Evolutionary conservation across 2,113 vertebrate genomes (phyloP).

Genomic region (Ramphastos sulfuratus): DNA sequence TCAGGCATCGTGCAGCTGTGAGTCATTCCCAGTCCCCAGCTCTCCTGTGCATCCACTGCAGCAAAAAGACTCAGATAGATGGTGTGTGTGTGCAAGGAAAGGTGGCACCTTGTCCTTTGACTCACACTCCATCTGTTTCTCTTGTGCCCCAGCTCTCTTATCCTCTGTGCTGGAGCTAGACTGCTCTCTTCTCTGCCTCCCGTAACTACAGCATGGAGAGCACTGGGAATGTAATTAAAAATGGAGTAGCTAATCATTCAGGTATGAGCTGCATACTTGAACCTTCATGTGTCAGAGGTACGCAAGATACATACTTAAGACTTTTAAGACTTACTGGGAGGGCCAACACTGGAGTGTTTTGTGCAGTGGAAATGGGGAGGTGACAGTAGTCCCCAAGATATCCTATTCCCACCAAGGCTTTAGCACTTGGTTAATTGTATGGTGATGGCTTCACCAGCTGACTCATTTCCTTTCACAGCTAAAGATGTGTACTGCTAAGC

Average conservation of each 20-base stretch:
- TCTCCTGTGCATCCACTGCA: not conserved
- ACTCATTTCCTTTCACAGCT: not conserved
- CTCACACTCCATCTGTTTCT: accelerated
- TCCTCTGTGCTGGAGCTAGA: not conserved
- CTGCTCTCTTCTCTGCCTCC: not conserved
- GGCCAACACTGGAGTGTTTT: not conserved
- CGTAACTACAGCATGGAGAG: accelerated
- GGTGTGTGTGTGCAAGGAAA: not conserved
- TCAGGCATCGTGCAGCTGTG: accelerated
- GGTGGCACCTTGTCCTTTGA: not conserved
- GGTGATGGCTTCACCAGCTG: not conserved
- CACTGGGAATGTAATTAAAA: not conserved
- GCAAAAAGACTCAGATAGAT: not conserved
- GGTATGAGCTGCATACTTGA: not conserved
- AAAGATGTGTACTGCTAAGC: not conserved
- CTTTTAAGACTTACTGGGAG: not conserved
- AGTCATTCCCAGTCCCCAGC: not conserved
- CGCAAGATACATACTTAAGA: not conserved
- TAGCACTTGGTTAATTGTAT: accelerated
- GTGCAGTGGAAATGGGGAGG: not conserved
- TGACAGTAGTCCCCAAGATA: not conserved
- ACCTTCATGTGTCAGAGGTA: not conserved
- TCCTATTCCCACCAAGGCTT: not conserved
- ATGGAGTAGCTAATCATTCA: not conserved
- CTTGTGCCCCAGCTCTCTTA: not conserved